These are phyloP conservation scores for Onychomys leucogaster DNA, from an alignment of 2,797 vertebrate species.

Conservation along the genomic window DNA sequence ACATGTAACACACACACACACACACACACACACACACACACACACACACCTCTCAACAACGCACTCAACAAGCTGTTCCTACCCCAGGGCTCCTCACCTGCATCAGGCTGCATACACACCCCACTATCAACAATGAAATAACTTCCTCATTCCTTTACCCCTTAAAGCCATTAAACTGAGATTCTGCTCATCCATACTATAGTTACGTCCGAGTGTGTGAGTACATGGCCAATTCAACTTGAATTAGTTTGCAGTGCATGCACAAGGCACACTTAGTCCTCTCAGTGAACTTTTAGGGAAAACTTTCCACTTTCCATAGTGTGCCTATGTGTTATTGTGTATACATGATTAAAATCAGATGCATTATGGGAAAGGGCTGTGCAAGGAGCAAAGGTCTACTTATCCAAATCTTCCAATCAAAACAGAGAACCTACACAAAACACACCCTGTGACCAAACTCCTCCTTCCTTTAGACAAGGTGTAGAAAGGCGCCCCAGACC, in stretches of 20 bases:
- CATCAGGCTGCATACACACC: neutral
- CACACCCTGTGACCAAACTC: too few relatives aligned
- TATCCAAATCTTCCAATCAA: neutral
- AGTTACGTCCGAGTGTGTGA: neutral
- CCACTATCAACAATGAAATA: neutral
- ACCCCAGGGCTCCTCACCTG: neutral
- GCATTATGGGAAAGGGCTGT: neutral
- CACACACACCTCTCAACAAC: neutral
- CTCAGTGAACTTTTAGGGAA: neutral
- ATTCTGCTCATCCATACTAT: neutral
- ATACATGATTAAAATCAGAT: neutral
- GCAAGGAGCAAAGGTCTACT: neutral
- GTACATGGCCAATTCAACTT: neutral
- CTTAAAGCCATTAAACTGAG: neutral
- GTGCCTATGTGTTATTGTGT: neutral
- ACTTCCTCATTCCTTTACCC: neutral
- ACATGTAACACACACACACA: neutral
- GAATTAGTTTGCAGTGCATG: neutral
- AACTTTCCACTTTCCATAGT: neutral
- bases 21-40: neutral
- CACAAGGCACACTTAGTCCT: neutral
- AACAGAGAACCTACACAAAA: neutral
- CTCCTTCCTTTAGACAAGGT: neutral
- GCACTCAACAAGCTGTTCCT: neutral
- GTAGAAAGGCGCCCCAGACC: too few relatives aligned